Percentiles rank a stretch among this genome's conserved stretches.
phyloP scores from a whole-genome alignment of 1,140 invertebrate species.

The Neuroterus valhalla region DNA sequence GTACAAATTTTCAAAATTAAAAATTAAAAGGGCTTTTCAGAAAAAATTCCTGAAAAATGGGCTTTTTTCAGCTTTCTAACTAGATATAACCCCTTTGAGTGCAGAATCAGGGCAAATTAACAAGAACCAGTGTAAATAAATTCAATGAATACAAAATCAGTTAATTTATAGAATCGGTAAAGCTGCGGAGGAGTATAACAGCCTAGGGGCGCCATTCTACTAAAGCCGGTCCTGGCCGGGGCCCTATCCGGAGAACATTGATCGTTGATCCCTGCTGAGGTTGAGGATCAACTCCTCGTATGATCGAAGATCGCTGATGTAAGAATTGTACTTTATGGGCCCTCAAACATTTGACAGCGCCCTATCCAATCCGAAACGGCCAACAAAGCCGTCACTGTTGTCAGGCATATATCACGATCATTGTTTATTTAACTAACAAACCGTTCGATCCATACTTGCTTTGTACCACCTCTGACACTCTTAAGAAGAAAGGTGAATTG shows the following conservation, averaged over 20 bases:
- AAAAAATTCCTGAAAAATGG: too few species aligned
- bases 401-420: conserved; percentile 50
- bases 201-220: too few species aligned
- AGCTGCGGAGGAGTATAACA: too few species aligned
- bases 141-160: too few species aligned
- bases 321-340: conserved; percentile 6
- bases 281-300: conserved; percentile 47
- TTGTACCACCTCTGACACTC: conserved; percentile 36
- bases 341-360: conserved; percentile 39
- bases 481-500: conserved; percentile 7
- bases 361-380: conserved; percentile 31
- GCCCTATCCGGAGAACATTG: conserved; percentile 48
- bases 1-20: too few species aligned
- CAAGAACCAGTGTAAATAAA: too few species aligned
- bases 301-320: conserved; percentile 33
- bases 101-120: too few species aligned
- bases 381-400: conserved; percentile 61
- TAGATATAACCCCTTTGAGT: too few species aligned
- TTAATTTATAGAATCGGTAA: too few species aligned
- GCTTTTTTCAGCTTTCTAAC: too few species aligned
- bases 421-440: conserved; percentile 71
- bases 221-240: too few species aligned
- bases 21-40: too few species aligned
- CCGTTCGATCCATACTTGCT: conserved; percentile 50
- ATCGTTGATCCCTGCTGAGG: conserved; percentile 49